phyloP scores from a whole-genome alignment of 2,888 invertebrate genomes.

The Erebia ligea region DNA sequence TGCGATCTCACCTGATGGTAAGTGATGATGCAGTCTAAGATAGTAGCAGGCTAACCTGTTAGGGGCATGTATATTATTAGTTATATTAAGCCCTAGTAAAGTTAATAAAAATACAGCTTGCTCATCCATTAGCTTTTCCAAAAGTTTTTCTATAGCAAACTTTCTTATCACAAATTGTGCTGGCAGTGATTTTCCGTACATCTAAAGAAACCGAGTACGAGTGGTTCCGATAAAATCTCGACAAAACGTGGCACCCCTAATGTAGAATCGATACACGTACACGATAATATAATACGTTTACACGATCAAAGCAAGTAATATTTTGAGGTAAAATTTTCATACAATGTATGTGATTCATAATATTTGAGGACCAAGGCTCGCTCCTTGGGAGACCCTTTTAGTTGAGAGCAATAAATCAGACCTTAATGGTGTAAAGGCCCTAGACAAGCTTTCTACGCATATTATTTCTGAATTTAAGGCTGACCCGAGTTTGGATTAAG shows the following conservation, averaged over 20 bases:
- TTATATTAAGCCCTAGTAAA: no score
- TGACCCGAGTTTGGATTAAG: constrained; percentile 55
- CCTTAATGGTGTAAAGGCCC: constrained; percentile 74
- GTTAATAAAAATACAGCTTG: neutral
- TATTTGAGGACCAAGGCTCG: constrained; percentile 64
- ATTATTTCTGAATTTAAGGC: constrained; percentile 71
- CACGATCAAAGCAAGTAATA: constrained; percentile 68
- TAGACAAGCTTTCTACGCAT: constrained; percentile 61
- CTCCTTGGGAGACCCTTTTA: constrained; percentile 78
- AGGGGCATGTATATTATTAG: no score
- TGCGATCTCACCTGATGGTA: no score
- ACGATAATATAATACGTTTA: constrained; percentile 50
- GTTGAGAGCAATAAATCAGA: constrained; percentile 76
- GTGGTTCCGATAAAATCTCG: constrained; percentile 18
- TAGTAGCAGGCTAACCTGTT: no score
- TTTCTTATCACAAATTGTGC: neutral
- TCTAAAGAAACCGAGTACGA: neutral
- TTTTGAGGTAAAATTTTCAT: constrained; percentile 70
- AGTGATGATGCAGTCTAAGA: no score
- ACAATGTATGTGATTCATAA: constrained; percentile 68
- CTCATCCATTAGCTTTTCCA: neutral
- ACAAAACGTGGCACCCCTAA: constrained; percentile 36
- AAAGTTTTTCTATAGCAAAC: neutral
- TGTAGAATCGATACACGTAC: constrained; percentile 51
- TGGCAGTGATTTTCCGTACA: neutral